A percentile compares a stretch with the other conserved stretches of the same genome.
phyloP scores from a whole-genome alignment of 1,140 invertebrate species.

The Rhizoglyphus robini region DNA sequence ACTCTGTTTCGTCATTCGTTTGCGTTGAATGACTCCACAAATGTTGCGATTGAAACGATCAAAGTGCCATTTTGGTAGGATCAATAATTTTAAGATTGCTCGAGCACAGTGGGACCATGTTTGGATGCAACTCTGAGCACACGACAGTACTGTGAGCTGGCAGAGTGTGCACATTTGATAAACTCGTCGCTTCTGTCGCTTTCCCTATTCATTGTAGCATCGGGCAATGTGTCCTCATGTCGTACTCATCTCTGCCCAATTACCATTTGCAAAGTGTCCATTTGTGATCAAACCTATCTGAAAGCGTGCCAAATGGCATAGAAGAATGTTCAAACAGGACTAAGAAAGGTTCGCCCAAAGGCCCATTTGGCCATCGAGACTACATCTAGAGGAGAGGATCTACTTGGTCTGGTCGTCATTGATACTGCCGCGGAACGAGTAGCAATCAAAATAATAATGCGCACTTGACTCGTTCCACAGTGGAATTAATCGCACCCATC shows the following conservation, averaged over 20 bases:
- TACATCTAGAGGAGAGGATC: not conserved
- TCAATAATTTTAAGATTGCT: constrained; percentile 13
- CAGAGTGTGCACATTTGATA: constrained; percentile 7
- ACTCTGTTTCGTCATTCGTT: not conserved
- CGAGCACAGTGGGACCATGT: not conserved
- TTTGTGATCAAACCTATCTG: not conserved
- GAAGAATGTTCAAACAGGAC: not conserved
- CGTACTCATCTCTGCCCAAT: not conserved
- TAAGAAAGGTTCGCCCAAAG: not conserved
- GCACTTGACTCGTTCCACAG: not conserved
- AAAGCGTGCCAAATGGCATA: not conserved
- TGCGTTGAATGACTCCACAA: not conserved
- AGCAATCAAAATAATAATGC: constrained; percentile 10
- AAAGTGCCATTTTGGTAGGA: constrained; percentile 2
- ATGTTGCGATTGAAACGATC: constrained; percentile 11
- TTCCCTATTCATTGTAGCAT: not conserved
- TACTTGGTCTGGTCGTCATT: no score
- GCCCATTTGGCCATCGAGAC: no score
- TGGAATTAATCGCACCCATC: constrained; percentile 2
- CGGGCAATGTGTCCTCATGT: not conserved
- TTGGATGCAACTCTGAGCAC: not conserved
- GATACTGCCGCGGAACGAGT: not conserved
- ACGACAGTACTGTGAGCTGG: no score
- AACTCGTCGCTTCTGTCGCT: not conserved
- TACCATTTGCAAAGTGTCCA: not conserved